Conservation (phyloP, 2,797 vertebrate species). For the Myotis myotis region DNA sequence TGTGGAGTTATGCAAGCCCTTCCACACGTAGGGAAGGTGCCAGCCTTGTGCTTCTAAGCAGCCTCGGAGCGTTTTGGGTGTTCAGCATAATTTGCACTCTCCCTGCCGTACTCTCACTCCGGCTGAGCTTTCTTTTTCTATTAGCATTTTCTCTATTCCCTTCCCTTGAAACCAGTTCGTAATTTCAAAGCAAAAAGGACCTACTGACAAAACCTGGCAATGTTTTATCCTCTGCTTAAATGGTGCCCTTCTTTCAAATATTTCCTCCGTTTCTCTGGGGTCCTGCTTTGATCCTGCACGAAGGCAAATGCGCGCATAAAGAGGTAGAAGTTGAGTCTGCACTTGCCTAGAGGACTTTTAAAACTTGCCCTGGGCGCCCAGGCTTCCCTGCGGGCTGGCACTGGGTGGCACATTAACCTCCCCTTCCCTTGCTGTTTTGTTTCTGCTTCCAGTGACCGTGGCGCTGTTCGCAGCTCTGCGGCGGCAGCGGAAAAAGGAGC, state of each 20-base stretch:
- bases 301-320: slow-evolving; percentile 19
- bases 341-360: slow-evolving; percentile 59
- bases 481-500: slow-evolving; percentile 94
- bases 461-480: slow-evolving; percentile 93
- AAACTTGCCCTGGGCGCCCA: not conserved
- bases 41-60: slow-evolving; percentile 45
- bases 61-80: slow-evolving; percentile 36
- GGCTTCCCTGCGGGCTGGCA: slow-evolving; percentile 55
- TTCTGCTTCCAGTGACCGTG: slow-evolving; percentile 90
- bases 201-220: slow-evolving; percentile 40
- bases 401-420: slow-evolving; percentile 74
- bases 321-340: not conserved
- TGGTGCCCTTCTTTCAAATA: slow-evolving; percentile 48
- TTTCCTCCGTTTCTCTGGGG: not conserved
- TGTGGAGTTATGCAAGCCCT: slow-evolving; percentile 61
- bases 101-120: not conserved
- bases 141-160: not conserved
- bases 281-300: not conserved
- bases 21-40: slow-evolving; percentile 38
- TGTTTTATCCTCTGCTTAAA: slow-evolving; percentile 56
- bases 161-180: slow-evolving; percentile 61
- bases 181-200: slow-evolving; percentile 62
- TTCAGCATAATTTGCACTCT: slow-evolving; percentile 59
- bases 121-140: not conserved
- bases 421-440: slow-evolving; percentile 59